phyloP scores from a whole-genome alignment of 2,797 vertebrate genomes.

The Nannoperca australis region DNA sequence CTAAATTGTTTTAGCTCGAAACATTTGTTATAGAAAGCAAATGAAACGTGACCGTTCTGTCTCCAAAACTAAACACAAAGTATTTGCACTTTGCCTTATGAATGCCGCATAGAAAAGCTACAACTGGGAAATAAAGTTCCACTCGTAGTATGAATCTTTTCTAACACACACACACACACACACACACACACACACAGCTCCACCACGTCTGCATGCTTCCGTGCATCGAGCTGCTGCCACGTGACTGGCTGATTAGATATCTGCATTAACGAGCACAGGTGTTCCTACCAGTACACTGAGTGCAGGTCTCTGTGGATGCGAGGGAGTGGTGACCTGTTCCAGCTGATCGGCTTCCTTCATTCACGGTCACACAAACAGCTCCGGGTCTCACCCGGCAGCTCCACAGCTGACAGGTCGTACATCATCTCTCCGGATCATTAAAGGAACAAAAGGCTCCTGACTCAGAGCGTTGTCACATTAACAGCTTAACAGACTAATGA shows the following conservation, averaged over 20 bases:
- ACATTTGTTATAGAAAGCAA: background rate
- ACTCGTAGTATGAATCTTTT: background rate
- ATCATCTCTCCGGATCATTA: constrained; percentile 33
- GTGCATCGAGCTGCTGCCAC: too few species aligned
- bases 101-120: background rate
- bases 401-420: background rate
- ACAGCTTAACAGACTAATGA: constrained; percentile 46
- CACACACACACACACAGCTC: too few species aligned
- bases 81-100: background rate
- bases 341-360: background rate
- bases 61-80: constrained; percentile 5
- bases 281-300: background rate
- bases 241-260: background rate
- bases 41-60: background rate
- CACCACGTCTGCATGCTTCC: background rate
- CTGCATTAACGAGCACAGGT: too few species aligned
- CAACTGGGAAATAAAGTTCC: background rate
- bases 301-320: background rate
- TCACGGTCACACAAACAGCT: background rate
- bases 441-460: constrained; percentile 16
- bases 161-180: too few species aligned
- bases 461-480: constrained; percentile 42
- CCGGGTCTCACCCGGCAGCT: constrained; percentile 20
- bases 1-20: background rate
- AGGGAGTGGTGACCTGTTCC: background rate